Evolutionary conservation across 92 coral and sea anemone genomes (phyloP).

Genomic region (Desmophyllum pertusum): DNA sequence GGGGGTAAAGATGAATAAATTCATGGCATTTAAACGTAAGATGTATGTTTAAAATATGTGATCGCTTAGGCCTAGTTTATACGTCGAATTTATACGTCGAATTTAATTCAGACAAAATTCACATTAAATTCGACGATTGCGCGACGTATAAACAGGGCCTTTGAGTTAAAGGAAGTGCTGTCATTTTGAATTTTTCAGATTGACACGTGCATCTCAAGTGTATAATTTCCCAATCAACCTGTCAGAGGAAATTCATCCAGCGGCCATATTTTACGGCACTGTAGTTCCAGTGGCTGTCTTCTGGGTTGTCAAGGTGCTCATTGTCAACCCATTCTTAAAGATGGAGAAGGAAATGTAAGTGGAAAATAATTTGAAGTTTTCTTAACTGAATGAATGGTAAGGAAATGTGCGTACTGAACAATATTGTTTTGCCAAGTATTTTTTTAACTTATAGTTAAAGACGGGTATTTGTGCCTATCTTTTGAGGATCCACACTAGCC

Average conservation of each 20-base stretch:
- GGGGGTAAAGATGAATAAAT: too few species aligned
- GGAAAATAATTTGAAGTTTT: neutral
- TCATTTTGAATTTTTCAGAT: conserved; percentile 35
- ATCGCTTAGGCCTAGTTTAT: too few species aligned
- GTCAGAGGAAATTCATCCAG: conserved; percentile 83
- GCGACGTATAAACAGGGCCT: too few species aligned
- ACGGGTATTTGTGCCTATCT: too few species aligned
- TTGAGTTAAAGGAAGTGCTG: neutral
- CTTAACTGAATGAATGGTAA: too few species aligned
- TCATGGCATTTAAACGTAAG: too few species aligned
- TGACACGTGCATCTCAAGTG: conserved; percentile 88
- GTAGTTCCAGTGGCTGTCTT: conserved; percentile 79
- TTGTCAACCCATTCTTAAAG: conserved; percentile 85
- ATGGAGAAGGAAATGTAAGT: conserved; percentile 90
- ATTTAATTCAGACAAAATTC: neutral
- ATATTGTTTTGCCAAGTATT: too few species aligned
- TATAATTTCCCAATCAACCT: conserved; percentile 85
- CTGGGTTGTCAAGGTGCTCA: conserved; percentile 75
- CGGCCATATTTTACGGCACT: conserved; percentile 94
- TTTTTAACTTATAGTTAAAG: too few species aligned
- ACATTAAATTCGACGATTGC: neutral
- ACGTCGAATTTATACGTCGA: too few species aligned
- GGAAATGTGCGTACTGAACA: too few species aligned
- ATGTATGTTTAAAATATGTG: too few species aligned
- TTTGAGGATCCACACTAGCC: too few species aligned